Conservation (phyloP, 2,797 vertebrate species). For the Botia kubotai region DNA sequence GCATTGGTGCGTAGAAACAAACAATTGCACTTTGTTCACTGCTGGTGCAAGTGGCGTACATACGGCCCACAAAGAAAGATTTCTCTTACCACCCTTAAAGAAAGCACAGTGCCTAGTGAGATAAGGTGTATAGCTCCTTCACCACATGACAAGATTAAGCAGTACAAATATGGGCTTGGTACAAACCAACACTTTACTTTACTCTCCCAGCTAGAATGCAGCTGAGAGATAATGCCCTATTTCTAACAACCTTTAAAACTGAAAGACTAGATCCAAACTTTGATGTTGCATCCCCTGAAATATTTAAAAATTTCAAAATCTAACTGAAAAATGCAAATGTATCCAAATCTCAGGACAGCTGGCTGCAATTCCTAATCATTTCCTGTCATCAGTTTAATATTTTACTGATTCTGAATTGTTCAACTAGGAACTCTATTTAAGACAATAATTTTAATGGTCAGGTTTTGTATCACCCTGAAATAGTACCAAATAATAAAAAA, state of each 20-base stretch:
- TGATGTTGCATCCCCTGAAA: neutral
- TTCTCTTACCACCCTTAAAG: constrained; percentile 10
- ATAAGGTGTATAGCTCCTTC: neutral
- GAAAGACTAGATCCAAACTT: neutral
- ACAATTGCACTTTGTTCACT: constrained; percentile 86
- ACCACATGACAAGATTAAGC: neutral
- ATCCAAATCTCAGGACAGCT: neutral
- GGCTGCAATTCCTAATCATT: neutral
- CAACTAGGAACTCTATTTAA: neutral
- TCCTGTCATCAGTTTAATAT: neutral
- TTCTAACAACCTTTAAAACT: neutral
- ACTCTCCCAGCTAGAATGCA: neutral
- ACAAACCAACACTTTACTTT: constrained; percentile 1
- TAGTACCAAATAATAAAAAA: no score
- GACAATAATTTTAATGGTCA: no score
- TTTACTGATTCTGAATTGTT: neutral
- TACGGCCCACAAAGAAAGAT: constrained; percentile 33
- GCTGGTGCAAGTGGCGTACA: constrained; percentile 62
- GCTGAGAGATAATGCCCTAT: no score
- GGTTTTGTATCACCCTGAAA: no score
- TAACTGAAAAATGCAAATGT: neutral
- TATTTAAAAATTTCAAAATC: neutral
- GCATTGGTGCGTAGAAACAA: constrained; percentile 90
- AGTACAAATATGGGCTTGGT: constrained; percentile 16
- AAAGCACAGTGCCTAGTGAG: neutral